Evolutionary conservation across 64 coral and sea anemone species (phyloP).

Genomic region (Cladopsammia gracilis): DNA sequence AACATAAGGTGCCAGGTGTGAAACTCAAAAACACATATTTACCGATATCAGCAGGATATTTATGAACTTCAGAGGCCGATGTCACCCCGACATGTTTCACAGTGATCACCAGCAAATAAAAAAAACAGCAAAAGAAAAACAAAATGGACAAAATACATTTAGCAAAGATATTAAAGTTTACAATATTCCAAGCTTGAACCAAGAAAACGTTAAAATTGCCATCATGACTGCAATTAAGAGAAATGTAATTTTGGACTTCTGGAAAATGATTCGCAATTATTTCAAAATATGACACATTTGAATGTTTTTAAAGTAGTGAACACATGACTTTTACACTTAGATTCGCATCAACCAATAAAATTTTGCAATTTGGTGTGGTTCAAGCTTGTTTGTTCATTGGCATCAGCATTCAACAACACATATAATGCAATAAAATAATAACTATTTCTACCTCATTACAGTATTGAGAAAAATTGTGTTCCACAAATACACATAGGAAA

Average conservation of each 20-base stretch:
- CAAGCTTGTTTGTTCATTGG: background rate
- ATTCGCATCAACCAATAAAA: too few species aligned
- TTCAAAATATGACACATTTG: too few species aligned
- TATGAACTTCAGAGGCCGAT: conserved; percentile 98
- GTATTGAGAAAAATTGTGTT: too few species aligned
- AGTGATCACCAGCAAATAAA: conserved; percentile 99
- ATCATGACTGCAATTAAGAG: background rate
- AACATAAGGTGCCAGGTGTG: background rate
- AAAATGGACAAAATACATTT: conserved; percentile 85
- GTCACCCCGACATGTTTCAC: conserved; percentile 97
- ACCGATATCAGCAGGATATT: conserved; percentile 96
- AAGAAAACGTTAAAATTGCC: background rate
- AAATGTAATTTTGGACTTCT: background rate
- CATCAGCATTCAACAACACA: too few species aligned
- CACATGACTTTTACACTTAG: too few species aligned
- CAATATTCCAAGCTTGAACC: conserved; percentile 32
- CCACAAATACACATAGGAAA: too few species aligned
- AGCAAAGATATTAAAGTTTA: conserved; percentile 36
- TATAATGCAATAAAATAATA: too few species aligned
- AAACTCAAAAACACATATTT: conserved; percentile 62
- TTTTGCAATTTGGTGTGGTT: background rate
- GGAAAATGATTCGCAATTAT: too few species aligned
- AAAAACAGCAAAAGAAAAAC: conserved; percentile 85
- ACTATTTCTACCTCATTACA: too few species aligned
- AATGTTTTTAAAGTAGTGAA: too few species aligned